Base-by-base conservation (phyloP, 2,797 vertebrate genomes). In the Enteromius treurensis region DNA sequence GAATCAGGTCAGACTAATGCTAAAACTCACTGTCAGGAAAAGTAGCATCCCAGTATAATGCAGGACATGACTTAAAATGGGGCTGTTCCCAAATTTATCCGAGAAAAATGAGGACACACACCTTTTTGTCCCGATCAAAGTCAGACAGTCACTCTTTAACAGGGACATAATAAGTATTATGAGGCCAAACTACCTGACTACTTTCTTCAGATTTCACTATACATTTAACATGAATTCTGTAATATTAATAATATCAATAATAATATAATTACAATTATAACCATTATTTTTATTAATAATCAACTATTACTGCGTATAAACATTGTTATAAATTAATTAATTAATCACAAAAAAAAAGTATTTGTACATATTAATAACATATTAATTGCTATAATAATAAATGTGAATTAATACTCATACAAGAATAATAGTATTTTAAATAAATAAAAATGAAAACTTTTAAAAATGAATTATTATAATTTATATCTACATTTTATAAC, bases 11-110 rank as follows among this genome's bases (percentile, higher is more conserved):
- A 14, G 3, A 62, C 10, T 17, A 26, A 64, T 14, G 70, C 21
- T 51, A 32, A 73, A 29, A 51, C 17, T 29, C 49, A 62, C 58
- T 9, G 23, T 62, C 26, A 62, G 26, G 60, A 34, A 37, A 55
- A 55, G 13, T 51, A 34, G 26, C 47, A 14, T 34, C 49, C 71
- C 47, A 4, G 26, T 34, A 3, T 34, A 53, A 21, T 51, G 23
- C 69, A 47, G 69, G 69, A 71, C n/a, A 49, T 49, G 45, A 23
- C 14, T 21, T 55, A 37, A 74, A 74, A 53, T 53, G 49, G 29
- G 49, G 29, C 71, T 55, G 71, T 55, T 75, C 49, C 6, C 11
- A 55, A n/a, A 8, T 75, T n/a, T 15, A 55, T n/a, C 32, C 0
- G 10, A 4, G 11, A 26, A 26, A 55, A 75, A 75, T n/a, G 11